Percentiles rank a stretch among this genome's conserved stretches.
These are phyloP conservation scores for Xestia c-nigrum DNA, from an alignment of 2,888 invertebrate species.

Conservation along the genomic window DNA sequence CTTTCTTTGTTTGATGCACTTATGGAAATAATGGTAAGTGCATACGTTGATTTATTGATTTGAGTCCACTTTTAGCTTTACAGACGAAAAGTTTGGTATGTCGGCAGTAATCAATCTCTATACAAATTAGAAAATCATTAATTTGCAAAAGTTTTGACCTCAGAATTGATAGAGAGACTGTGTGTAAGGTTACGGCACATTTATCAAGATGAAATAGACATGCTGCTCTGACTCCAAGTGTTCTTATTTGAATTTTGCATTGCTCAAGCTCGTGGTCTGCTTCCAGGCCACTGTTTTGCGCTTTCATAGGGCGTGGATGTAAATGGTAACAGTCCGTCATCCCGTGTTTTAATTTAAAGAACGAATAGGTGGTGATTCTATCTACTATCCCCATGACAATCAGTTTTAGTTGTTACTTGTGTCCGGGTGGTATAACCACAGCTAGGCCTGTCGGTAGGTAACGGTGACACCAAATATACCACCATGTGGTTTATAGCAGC, in stretches of 20 bases:
- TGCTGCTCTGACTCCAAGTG: background rate
- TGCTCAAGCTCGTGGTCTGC: background rate
- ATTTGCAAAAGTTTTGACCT: too few species aligned
- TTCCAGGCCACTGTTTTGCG: background rate
- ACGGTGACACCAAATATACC: background rate
- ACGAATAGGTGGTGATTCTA: background rate
- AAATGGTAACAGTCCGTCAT: too few species aligned
- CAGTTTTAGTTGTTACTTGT: background rate
- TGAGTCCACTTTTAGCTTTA: background rate
- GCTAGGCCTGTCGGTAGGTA: background rate
- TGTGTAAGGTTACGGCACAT: background rate
- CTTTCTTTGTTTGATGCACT: constrained; percentile 21
- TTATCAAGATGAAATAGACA: background rate
- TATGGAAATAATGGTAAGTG: constrained; percentile 28
- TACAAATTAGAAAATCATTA: background rate
- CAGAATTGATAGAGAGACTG: background rate
- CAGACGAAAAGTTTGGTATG: background rate
- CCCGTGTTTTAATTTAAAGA: background rate
- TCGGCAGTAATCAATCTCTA: background rate
- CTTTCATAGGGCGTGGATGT: background rate
- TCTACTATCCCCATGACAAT: background rate
- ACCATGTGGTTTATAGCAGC: background rate
- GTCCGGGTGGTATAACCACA: background rate
- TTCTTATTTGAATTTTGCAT: background rate
- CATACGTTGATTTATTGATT: constrained; percentile 26